Evolutionary conservation across 2,113 vertebrate species (phyloP).

Genomic region (Dromas ardeola): DNA sequence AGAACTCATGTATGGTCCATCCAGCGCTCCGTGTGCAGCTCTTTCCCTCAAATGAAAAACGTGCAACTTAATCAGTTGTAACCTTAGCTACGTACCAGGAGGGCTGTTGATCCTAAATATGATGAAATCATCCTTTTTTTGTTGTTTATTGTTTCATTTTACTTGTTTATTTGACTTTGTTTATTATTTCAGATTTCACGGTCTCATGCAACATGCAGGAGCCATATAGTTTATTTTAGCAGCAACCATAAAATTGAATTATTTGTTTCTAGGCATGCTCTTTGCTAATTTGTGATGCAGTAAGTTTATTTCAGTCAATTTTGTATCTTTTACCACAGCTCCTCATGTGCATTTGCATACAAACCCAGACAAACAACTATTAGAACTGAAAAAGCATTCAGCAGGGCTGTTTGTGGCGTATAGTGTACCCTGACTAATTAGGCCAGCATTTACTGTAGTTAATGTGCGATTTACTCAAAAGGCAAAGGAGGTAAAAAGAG

Average conservation of each 20-base stretch:
- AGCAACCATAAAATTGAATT: neutral
- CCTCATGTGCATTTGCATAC: neutral
- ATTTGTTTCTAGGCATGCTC: neutral
- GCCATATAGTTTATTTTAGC: neutral
- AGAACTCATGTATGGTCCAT: rapidly evolving
- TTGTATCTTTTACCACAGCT: neutral
- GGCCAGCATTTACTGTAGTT: neutral
- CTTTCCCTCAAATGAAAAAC: neutral
- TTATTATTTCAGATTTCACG: neutral
- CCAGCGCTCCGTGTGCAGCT: neutral
- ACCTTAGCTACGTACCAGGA: neutral
- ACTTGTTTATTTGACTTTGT: neutral
- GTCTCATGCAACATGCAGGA: constrained; percentile 11
- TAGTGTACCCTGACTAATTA: neutral
- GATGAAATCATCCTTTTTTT: neutral
- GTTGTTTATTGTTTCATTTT: too few relatives aligned
- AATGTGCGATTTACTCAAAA: neutral
- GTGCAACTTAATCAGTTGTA: neutral
- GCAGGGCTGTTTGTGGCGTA: neutral
- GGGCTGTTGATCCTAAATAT: neutral
- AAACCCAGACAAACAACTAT: neutral
- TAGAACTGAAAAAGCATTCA: neutral
- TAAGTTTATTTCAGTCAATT: neutral
- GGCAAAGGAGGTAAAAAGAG: neutral
- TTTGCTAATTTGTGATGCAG: neutral